Base-by-base conservation (phyloP, 2,888 invertebrate species). In the Lasioglossum morio region DNA sequence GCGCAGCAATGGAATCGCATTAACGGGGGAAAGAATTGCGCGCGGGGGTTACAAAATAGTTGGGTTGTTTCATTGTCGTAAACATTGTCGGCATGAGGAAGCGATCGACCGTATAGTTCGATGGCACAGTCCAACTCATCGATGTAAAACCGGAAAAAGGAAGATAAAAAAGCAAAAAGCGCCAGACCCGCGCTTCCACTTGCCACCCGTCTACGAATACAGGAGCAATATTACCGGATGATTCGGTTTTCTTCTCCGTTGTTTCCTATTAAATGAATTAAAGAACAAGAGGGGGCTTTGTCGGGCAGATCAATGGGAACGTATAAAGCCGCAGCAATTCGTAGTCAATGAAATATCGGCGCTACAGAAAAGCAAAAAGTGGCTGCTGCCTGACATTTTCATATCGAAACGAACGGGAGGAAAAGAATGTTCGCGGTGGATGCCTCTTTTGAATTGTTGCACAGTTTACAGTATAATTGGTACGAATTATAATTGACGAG, bases 231-330 rank as follows among this genome's bases (percentile, higher is more conserved):
- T 86, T 89, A 86, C 86, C 82, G 88, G 84, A 85, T 90, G 88
- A 91, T 87, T 89, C 89, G 88, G 89, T 90, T 90, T 89, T 84
- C 91, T 91, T 87, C 85, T 70, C 87, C 75, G 89, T 90, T 90
- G 88, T 91, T 87, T 85, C 86, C 85, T 84, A 85, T 88, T 85
- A 89, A 90, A 73, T 85, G 83, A 90, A 90, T 90, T 91, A 90
- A 90, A 89, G 90, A 85, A 90, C 91, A 89, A 91, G 89, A 79
- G 53, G 89, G 82, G 63, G 86, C 91, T 88, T 85, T 91, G 90
- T 91, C 85, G 86, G 72, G 57, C 16, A 77, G 86, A 91, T 89
- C 91, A 91, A 91, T 90, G 53, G 91, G 89, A 91, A 89, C 77
- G 87, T 79, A 87, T 85, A 82, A 85, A 91, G 85, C 91, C 83